Base-by-base conservation (phyloP, 2,797 vertebrate genomes). In the Helarctos malayanus region DNA sequence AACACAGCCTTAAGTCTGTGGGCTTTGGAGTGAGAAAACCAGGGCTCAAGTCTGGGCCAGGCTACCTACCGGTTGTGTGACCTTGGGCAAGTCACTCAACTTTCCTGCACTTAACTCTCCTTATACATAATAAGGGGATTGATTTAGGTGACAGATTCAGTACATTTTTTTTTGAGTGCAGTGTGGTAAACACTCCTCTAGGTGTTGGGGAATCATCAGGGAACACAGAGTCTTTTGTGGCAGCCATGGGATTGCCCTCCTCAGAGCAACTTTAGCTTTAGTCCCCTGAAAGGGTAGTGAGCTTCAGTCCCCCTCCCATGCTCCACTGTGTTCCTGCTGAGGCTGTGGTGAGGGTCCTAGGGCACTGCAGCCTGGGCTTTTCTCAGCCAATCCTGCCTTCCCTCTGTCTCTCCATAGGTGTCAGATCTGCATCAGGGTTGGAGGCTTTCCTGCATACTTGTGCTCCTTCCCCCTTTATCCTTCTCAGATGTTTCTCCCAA, bases 241-340 rank as follows among this genome's bases (percentile, higher is more conserved):
- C 54, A 86, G 32, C 76, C 16, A 7, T 2, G 29, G 35, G 82
- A 18, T 32, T 7, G 8, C 2, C 21, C 54, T 68, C 38, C 19
- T 69, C 23, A 78, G 54, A 73, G 61, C 69, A 82, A 10, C 27
- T 90, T 82, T 76, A 41, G 41, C 41, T 88, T 87, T 35, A 75
- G 35, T 59, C 41, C 80, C 47, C 45, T 38, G 38, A 38, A 4
- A 41, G 52, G 57, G 45, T 38, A 18, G 52, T 19, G 65, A 85
- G 27, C 45, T 88, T 87, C 45, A 75, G 35, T 59, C 41, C 80
- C 47, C 45, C 29, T 23, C 23, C 16, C 1, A n/a, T 25, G 63
- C 29, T 25, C 11, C 11, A 1, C n/a, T 29, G 14, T 0, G 0
- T 2, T 41, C 27, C 2, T 29, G 25, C 41, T 11, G 47, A 61